Evolutionary conservation across 2,888 invertebrate genomes (phyloP).

Genomic region (Melitaea athalia): DNA sequence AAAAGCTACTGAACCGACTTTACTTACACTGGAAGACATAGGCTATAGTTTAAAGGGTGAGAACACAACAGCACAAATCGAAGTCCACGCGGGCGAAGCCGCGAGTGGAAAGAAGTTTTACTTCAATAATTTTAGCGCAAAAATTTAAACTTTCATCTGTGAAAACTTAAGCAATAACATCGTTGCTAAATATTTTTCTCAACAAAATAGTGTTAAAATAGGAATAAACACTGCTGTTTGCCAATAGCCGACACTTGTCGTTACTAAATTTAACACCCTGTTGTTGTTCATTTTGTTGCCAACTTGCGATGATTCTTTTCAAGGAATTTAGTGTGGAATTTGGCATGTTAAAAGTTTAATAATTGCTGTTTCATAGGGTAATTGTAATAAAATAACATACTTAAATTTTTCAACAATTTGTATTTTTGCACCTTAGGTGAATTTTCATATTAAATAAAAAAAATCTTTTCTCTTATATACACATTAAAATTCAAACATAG

Average conservation of each 20-base stretch:
- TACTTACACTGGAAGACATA: no score
- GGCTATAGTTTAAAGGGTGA: no score
- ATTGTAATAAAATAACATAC: slow-evolving; percentile 51
- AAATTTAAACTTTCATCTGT: slow-evolving; percentile 13
- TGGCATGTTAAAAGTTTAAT: slow-evolving; percentile 19
- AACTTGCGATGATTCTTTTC: slow-evolving; percentile 42
- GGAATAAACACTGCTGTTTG: slow-evolving; percentile 45
- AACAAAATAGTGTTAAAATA: slow-evolving; percentile 39
- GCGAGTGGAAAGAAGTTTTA: no score
- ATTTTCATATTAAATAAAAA: slow-evolving; percentile 78
- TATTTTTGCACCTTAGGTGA: slow-evolving; percentile 81
- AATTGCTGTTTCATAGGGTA: slow-evolving; percentile 8
- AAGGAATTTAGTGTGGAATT: slow-evolving; percentile 35
- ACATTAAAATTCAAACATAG: slow-evolving; percentile 81
- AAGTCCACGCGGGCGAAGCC: no score
- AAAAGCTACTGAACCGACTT: no score
- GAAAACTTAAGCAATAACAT: slow-evolving; percentile 11
- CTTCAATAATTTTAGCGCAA: background rate
- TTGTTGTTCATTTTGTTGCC: slow-evolving; percentile 46
- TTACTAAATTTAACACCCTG: slow-evolving; percentile 50
- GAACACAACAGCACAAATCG: no score
- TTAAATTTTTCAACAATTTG: slow-evolving; percentile 78
- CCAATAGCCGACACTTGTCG: slow-evolving; percentile 48
- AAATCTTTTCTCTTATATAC: slow-evolving; percentile 78
- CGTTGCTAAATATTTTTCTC: slow-evolving; percentile 25